phyloP scores from a whole-genome alignment of 2,797 vertebrate genomes.

The Oreochromis mossambicus region DNA sequence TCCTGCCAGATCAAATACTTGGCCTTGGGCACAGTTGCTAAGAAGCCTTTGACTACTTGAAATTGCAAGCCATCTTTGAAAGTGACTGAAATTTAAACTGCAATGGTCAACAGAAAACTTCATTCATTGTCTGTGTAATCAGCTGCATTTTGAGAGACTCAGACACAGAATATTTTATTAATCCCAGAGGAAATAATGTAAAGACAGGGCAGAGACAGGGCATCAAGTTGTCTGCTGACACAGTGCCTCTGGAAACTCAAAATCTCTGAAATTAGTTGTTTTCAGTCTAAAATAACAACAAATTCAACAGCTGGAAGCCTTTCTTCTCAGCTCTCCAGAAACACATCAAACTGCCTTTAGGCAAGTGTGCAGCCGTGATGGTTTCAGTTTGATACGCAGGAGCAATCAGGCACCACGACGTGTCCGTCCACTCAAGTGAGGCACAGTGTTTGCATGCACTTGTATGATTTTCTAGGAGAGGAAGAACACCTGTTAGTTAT shows the following conservation, averaged over 20 bases:
- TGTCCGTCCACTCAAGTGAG: background rate
- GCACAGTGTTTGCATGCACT: background rate
- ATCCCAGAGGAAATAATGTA: background rate
- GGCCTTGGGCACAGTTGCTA: background rate
- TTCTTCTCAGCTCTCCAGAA: background rate
- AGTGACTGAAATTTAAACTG: background rate
- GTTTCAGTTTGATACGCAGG: background rate
- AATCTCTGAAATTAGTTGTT: background rate
- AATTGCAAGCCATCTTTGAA: background rate
- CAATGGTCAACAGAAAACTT: background rate
- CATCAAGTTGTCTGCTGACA: background rate
- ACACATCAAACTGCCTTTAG: background rate
- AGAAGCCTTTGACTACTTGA: background rate
- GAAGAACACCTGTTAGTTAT: rapidly evolving
- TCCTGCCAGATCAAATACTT: background rate
- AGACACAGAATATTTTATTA: background rate
- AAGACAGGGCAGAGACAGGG: background rate
- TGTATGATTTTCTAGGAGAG: background rate
- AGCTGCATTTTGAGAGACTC: background rate
- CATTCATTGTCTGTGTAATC: background rate
- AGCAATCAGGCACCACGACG: background rate
- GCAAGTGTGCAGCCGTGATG: rapidly evolving
- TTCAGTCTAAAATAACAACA: background rate
- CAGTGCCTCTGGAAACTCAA: rapidly evolving
- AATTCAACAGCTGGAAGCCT: background rate